Conservation (phyloP, 1,140 invertebrate species). For the Drosophila nasuta region DNA sequence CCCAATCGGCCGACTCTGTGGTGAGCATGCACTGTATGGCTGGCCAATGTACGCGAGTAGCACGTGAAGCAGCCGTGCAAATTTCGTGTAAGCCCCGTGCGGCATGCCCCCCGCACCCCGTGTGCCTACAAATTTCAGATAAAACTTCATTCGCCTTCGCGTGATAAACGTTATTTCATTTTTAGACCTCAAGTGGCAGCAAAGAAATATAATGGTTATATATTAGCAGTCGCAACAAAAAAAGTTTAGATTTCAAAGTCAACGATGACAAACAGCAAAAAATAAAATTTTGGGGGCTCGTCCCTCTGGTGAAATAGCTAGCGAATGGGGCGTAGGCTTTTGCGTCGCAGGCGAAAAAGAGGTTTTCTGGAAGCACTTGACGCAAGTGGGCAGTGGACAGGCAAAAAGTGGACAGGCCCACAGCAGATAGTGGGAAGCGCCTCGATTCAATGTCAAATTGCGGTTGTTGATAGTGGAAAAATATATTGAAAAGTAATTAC, state of each 20-base stretch:
- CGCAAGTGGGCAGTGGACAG: no score
- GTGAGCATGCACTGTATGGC: constrained; percentile 60
- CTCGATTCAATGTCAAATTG: constrained; percentile 57
- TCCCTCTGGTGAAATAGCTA: constrained; percentile 72
- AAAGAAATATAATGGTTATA: constrained; percentile 5
- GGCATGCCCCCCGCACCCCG: constrained; percentile 20
- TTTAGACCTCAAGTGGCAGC: constrained; percentile 36
- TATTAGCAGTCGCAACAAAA: constrained; percentile 2
- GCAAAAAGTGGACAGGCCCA: constrained; percentile 30
- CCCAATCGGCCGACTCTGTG: constrained; percentile 31
- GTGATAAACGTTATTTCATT: constrained; percentile 8
- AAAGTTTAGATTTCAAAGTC: constrained; percentile 21
- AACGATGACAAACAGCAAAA: constrained; percentile 16
- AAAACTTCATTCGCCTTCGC: constrained; percentile 18
- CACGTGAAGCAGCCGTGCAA: constrained; percentile 68
- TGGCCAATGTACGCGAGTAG: constrained; percentile 40
- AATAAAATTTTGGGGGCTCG: constrained; percentile 68
- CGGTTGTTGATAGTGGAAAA: constrained; percentile 39
- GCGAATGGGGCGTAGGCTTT: constrained; percentile 4
- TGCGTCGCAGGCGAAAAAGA: neutral
- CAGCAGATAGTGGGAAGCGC: constrained; percentile 16
- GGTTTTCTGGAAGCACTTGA: constrained; percentile 29
- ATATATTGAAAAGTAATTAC: neutral
- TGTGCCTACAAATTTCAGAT: constrained; percentile 10
- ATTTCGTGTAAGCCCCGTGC: constrained; percentile 50